Base-by-base conservation (phyloP, 23 tunicate species). In the Oikopleura vanhoeffeni region DNA sequence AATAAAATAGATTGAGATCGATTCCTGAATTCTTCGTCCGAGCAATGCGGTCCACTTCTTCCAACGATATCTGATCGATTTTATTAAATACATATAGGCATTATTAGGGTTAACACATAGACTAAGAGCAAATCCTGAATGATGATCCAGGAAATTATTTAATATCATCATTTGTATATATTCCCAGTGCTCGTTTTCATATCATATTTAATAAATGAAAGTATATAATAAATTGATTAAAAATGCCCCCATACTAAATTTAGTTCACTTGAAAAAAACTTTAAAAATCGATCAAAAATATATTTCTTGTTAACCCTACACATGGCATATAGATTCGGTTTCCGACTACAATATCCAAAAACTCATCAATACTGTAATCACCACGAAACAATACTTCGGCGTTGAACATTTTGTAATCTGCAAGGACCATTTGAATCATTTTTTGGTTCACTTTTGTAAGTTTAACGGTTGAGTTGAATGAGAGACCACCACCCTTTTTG, bases 291-390 rank as follows among this genome's bases (percentile, higher is more conserved):
- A n/a, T n/a, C n/a, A n/a, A n/a, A n/a, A n/a, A n/a, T n/a, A n/a
- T n/a, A n/a, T n/a, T n/a, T n/a, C n/a, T n/a, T n/a, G n/a, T n/a
- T n/a, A n/a, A n/a, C n/a, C n/a, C n/a, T n/a, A n/a, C n/a, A 49
- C 99, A 95, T 33, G 96, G 92, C 99, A 95, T 95, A 86, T 90
- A 95, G 83, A 90, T 95, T 39, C 99, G 87, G 75, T 95, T 95
- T 39, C 99, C 99, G 83, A 95, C 96, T 0, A 95, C 91, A 2
- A 95, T 92, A 88, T 95, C 99, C 42, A 95, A 90, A 83, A 95
- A 91, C 83, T 91, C 96, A 49, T 95, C 99, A 0, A 91, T 86
- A 0, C 88, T 86, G 83, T 90, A 90, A 84, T 95, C 99, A 35
- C 85, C 99, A 1, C 99, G 87, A 76, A 95, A 95, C 1, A 95